Percentiles rank a stretch among this genome's conserved stretches.
Evolutionary conservation across 2,797 vertebrate species (phyloP).

Genomic region (Cygnus olor): DNA sequence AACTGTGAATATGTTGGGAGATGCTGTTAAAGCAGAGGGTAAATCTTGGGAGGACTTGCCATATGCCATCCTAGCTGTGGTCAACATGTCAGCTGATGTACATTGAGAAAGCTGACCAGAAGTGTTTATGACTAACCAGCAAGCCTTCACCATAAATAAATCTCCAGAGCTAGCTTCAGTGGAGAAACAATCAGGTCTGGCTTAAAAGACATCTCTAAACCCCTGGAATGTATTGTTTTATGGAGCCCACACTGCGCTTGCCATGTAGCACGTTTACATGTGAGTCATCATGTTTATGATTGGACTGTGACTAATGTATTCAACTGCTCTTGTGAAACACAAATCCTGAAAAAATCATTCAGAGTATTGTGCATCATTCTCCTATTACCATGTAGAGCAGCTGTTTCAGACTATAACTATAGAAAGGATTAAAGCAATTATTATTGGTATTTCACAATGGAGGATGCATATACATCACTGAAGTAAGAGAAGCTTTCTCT

Average conservation of each 20-base stretch:
- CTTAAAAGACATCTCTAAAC: neutral
- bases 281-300: neutral
- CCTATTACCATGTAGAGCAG: neutral
- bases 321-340: neutral
- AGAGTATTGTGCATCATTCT: neutral
- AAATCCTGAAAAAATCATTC: neutral
- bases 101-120: neutral
- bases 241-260: neutral
- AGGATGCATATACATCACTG: neutral
- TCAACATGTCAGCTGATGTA: neutral
- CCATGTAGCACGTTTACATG: neutral
- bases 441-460: neutral
- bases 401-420: conserved; percentile 17
- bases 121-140: neutral
- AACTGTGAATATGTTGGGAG: neutral
- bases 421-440: neutral
- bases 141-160: neutral
- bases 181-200: neutral
- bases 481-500: neutral
- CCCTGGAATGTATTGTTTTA: neutral
- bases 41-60: neutral
- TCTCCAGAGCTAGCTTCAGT: neutral
- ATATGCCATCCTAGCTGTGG: neutral
- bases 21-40: neutral
- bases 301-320: neutral